phyloP scores from a whole-genome alignment of 2,888 invertebrate genomes.

The Caradrina kadenii region DNA sequence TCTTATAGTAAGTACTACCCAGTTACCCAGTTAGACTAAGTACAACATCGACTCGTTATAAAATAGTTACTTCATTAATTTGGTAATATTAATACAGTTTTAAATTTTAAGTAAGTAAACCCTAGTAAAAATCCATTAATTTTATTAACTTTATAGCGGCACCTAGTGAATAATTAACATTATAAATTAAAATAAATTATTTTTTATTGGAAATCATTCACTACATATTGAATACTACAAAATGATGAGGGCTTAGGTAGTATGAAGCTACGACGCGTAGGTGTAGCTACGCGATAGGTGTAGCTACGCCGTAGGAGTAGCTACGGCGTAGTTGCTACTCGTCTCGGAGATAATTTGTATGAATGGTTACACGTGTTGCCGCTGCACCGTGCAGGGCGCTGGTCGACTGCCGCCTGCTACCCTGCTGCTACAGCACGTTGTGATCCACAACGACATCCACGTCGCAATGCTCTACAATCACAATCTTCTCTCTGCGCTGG shows the following conservation, averaged over 20 bases:
- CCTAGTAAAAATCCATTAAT: not conserved
- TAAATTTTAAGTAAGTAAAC: not conserved
- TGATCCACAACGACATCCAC: no score
- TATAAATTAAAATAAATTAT: no score
- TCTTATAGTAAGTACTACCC: not conserved
- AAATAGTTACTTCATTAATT: not conserved
- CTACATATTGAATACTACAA: no score
- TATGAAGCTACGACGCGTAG: not conserved
- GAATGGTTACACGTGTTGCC: not conserved
- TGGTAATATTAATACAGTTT: no score
- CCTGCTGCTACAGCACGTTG: no score
- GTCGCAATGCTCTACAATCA: no score
- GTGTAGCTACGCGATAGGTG: not conserved
- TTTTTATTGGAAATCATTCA: no score
- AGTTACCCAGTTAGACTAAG: not conserved
- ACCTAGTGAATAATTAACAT: no score
- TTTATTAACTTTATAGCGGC: no score
- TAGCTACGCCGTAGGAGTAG: not conserved
- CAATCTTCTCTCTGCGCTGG: no score
- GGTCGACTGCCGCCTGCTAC: no score
- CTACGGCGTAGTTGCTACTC: constrained; percentile 2
- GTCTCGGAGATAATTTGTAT: not conserved
- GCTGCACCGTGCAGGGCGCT: no score
- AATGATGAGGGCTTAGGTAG: not conserved
- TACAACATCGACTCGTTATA: not conserved